Percentiles rank a stretch among this genome's conserved stretches.
Conservation (phyloP, 1,140 invertebrate genomes). For the Aphaenogaster floridana region DNA sequence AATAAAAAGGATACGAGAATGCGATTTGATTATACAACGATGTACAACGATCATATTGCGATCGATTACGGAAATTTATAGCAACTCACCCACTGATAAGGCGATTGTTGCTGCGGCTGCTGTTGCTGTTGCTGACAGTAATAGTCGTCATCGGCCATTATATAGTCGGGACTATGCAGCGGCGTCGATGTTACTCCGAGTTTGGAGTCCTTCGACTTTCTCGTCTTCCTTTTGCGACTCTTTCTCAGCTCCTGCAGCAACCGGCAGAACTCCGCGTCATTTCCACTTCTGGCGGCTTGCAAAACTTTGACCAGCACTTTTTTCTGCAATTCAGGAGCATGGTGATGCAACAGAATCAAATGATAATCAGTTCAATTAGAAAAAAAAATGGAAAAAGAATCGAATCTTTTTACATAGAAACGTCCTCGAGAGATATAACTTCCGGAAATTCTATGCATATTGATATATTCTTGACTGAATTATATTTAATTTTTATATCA, state of each 20-base stretch:
- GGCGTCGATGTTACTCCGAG: conserved; percentile 76
- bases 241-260: conserved; percentile 79
- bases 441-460: not conserved
- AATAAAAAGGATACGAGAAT: not conserved
- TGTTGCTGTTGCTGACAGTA: conserved; percentile 74
- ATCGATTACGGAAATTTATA: not conserved
- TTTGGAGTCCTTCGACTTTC: conserved; percentile 73
- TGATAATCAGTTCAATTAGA: not conserved
- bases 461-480: not conserved
- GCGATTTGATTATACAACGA: not conserved
- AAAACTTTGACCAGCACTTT: conserved; percentile 77
- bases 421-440: not conserved
- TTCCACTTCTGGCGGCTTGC: conserved; percentile 75
- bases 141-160: conserved; percentile 76
- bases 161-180: conserved; percentile 78
- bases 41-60: not conserved
- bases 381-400: not conserved
- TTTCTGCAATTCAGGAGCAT: conserved; percentile 75
- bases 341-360: conserved; percentile 55
- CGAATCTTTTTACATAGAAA: not conserved
- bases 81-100: conserved; percentile 81
- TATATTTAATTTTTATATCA: not conserved
- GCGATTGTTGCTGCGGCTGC: conserved; percentile 70
- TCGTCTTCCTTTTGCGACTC: conserved; percentile 78
- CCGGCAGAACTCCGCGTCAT: conserved; percentile 75